Evolutionary conservation across 2,888 invertebrate genomes (phyloP).

Genomic region (Drosophila prostipennis): DNA sequence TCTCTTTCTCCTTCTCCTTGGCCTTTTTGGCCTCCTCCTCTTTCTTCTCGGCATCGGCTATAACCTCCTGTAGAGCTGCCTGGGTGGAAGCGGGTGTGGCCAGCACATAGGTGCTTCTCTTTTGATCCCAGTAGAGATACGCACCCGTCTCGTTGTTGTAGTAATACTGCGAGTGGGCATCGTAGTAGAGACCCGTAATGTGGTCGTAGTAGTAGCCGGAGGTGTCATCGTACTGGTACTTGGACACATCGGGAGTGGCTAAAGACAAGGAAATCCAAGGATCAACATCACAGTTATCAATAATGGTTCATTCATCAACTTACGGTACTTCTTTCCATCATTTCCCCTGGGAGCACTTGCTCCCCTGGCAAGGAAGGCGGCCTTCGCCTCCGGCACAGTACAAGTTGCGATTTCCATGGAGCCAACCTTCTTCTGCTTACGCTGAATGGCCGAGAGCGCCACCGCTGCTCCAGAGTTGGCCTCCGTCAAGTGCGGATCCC

Average conservation of each 20-base stretch:
- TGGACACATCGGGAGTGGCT: conserved; percentile 94
- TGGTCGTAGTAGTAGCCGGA: conserved; percentile 99
- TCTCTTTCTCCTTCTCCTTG: conserved; percentile 86
- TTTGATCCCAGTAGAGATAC: conserved; percentile 97
- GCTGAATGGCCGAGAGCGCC: conserved; percentile 92
- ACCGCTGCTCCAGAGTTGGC: conserved; percentile 95
- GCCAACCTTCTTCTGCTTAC: conserved; percentile 82
- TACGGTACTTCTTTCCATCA: conserved; percentile 83
- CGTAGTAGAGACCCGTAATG: conserved; percentile 96
- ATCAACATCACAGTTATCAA: background rate
- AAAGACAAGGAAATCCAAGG: background rate
- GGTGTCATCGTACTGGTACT: conserved; percentile 96
- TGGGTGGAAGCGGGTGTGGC: conserved; percentile 81
- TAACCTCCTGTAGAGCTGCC: conserved; percentile 74
- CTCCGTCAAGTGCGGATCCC: conserved; percentile 73
- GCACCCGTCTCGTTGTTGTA: conserved; percentile 95
- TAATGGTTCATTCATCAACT: conserved; percentile 43
- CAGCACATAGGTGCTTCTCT: conserved; percentile 86
- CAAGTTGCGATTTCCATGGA: conserved; percentile 33
- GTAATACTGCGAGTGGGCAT: conserved; percentile 97
- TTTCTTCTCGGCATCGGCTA: conserved; percentile 59
- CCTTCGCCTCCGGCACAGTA: conserved; percentile 74
- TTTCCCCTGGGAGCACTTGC: conserved; percentile 80
- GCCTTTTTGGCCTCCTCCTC: conserved; percentile 82
- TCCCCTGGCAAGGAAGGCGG: conserved; percentile 79